These are phyloP conservation scores for Xylota segnis DNA, from an alignment of 2,888 invertebrate species.

Conservation along the genomic window DNA sequence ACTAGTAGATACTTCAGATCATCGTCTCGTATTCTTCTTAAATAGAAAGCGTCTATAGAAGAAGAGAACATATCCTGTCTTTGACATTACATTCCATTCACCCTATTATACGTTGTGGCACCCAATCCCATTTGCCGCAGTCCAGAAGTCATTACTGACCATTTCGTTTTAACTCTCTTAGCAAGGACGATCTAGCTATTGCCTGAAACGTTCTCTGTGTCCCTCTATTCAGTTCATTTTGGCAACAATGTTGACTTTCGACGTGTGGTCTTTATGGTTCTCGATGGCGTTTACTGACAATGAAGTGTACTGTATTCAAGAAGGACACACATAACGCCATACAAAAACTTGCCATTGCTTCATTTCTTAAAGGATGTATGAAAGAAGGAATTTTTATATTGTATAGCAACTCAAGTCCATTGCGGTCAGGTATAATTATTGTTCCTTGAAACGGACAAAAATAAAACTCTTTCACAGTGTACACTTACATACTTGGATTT, in stretches of 20 bases:
- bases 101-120: conserved; percentile 19
- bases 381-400: background rate
- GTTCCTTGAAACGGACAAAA: conserved; percentile 28
- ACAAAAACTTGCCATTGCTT: background rate
- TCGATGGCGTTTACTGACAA: conserved; percentile 36
- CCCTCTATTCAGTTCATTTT: conserved; percentile 34
- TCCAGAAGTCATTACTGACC: conserved; percentile 10
- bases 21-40: background rate
- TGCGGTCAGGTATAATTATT: conserved; percentile 67
- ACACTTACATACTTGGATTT: conserved; percentile 30
- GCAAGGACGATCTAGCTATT: conserved; percentile 47
- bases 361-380: conserved; percentile 3
- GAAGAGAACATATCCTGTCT: conserved; percentile 12
- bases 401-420: conserved; percentile 1
- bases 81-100: conserved; percentile 9
- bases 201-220: conserved; percentile 27
- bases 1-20: conserved; percentile 1
- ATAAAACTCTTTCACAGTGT: conserved; percentile 37
- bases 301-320: conserved; percentile 43
- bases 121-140: conserved; percentile 16
- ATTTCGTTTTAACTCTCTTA: conserved; percentile 31
- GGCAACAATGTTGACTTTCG: conserved; percentile 51
- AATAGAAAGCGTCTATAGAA: conserved; percentile 12
- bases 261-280: conserved; percentile 31
- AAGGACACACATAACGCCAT: conserved; percentile 14